Evolutionary conservation across 2,888 invertebrate species (phyloP), one percentile per base, ranked within the genome.

Genomic region (Calliopum simillimum): DNA sequence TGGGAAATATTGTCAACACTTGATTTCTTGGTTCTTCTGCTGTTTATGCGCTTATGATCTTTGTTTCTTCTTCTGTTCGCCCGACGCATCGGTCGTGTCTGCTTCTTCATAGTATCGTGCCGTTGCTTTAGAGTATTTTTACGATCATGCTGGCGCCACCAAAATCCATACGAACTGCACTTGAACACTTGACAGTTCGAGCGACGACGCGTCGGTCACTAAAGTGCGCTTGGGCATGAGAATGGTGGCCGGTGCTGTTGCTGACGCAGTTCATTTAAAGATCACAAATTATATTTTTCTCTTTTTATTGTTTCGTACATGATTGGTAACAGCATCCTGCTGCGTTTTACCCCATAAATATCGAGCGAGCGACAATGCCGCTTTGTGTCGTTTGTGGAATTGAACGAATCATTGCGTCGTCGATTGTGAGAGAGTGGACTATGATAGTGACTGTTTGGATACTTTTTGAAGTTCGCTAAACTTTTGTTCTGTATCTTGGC

Each of bases 101-200:
- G 33, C n/a, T n/a, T 33, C 33, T 4, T 33, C 5, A 8, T 33
- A 6, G 33, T 41, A 16, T 23, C 19, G 41, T 46, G 47, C 25
- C 19, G 11, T 41, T 44, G 64, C 46, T 64, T 64, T 64, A 51
- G 51, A 21, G 53, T 16, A n/a, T 53, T 19, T 81, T 82, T 80
- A 82, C 76, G 80, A 80, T 73, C 74, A 62, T 69, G 47, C 68
- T 79, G 82, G 79, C 81, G 81, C 82, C 80, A 82, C 21, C 46
- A 25, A 44, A 21, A 25, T 14, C 64, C 46, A 58, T 25, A 19
- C 14, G 3, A 21, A n/a, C 51, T 11, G 16, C 51, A 12, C 11
- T 51, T 16, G 51, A 33, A 8, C 33, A 33, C 33, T 49, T 16
- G 49, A n/a, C 49, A n/a, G 16, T 21, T n/a, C 51, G 51, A 51